Base-by-base conservation (phyloP, 2,113 vertebrate genomes). In the Dromiciops gliroides region DNA sequence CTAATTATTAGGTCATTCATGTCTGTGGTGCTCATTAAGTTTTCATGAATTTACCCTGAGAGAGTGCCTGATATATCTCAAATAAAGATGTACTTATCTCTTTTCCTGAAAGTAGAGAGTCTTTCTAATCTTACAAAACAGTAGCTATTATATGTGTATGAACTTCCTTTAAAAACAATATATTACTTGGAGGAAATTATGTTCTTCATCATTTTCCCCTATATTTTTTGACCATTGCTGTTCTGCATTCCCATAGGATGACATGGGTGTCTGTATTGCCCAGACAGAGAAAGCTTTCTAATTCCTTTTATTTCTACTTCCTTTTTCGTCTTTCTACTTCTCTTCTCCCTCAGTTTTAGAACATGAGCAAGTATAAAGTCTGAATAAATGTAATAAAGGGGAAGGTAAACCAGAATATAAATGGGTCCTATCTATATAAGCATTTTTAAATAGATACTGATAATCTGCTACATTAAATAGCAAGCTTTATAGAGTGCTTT, bases 371-470 rank as follows among this genome's bases (percentile, higher is more conserved):
- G 93, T 95, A 22, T 90, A 50, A 97, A 97, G 56, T 37, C 11
- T 50, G 48, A 97, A 89, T 26, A 97, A 96, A 97, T 92, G 31
- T 89, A 95, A 91, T 90, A 23, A 94, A 97, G 96, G 50, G 49
- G 44, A 96, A 95, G 94, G 37, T 37, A 89, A 90, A 95, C 1
- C 37, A 56, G 92, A 97, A 94, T 98, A 92, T 89, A 94, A 95
- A 95, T 50, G 90, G 47, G 26, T 88, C 48, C 91, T 67, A 24
- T 0, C 89, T 94, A 12, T 83, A 83, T 96, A 37, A 90, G 0
- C 2, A 25, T 91, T 96, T 90, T 49, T 44, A 93, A 92, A 92
- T 96, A n/a, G 1, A 22, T 44, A 22, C 9, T 96, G 8, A 3
- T 49, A 0, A 93, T 93, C 83, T 90, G 14, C 88, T 90, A 94